phyloP scores from a whole-genome alignment of 2,113 vertebrate genomes.

The Nipponia nippon region DNA sequence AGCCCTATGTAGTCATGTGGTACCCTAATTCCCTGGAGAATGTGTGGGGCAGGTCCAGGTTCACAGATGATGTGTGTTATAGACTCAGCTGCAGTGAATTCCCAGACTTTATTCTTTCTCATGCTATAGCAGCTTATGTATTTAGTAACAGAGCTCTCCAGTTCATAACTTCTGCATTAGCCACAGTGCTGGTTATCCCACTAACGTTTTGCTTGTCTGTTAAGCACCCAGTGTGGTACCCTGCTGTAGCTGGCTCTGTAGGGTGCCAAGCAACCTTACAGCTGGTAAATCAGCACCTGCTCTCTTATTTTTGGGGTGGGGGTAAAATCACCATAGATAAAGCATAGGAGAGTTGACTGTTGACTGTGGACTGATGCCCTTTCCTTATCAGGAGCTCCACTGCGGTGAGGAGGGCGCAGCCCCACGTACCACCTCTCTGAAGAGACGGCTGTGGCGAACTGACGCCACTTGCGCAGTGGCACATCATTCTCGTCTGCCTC shows the following conservation, averaged over 20 bases:
- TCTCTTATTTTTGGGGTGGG: background rate
- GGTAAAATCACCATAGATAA: background rate
- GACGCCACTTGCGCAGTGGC: background rate
- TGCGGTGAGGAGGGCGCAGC: background rate
- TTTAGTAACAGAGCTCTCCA: background rate
- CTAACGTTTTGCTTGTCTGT: background rate
- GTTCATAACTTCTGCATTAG: background rate
- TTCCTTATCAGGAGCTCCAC: background rate
- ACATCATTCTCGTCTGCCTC: background rate
- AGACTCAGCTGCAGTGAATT: background rate
- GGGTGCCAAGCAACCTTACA: background rate
- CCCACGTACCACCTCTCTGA: background rate
- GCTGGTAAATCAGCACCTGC: background rate
- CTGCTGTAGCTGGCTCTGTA: background rate
- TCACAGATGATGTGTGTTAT: background rate
- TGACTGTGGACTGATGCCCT: background rate
- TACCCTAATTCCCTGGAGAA: background rate
- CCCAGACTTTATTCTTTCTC: background rate
- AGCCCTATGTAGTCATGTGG: background rate
- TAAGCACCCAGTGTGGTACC: background rate
- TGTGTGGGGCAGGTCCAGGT: fast-evolving
- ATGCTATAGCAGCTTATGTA: background rate
- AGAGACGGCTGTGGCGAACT: background rate
- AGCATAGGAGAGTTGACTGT: background rate
- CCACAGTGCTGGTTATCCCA: background rate